phyloP scores from a whole-genome alignment of 1,140 invertebrate genomes.

The Ceratosolen fusciceps region DNA sequence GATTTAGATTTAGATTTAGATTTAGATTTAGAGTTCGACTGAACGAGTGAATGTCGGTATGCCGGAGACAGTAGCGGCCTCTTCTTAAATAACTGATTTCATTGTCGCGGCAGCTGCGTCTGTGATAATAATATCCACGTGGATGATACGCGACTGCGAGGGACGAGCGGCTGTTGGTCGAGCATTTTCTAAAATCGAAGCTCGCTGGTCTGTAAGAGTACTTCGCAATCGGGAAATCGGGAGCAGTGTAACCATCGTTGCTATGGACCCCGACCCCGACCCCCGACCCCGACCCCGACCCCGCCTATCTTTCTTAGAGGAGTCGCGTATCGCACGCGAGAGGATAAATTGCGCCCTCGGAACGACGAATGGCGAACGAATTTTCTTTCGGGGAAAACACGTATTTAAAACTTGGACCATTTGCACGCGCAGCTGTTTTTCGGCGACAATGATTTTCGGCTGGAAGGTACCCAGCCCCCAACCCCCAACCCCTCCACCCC shows the following conservation, averaged over 20 bases:
- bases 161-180: no score
- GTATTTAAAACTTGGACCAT: constrained; percentile 65
- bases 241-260: no score
- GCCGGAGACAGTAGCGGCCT: no score
- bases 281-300: background rate
- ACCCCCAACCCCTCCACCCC: constrained; percentile 59
- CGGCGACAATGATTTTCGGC: constrained; percentile 22
- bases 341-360: background rate
- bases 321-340: background rate
- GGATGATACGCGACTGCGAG: no score
- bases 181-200: background rate
- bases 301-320: background rate
- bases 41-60: no score
- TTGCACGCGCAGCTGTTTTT: no score
- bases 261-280: no score
- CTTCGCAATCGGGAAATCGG: background rate
- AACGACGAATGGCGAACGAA: background rate
- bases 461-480: constrained; percentile 54
- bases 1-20: no score
- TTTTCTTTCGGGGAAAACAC: constrained; percentile 51
- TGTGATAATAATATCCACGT: no score
- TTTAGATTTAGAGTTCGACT: no score
- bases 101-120: no score
- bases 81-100: no score
- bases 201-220: background rate